A percentile compares a stretch with the other conserved stretches of the same genome.
Evolutionary conservation across 2,797 vertebrate species (phyloP).

Genomic region (Sardinella longiceps): DNA sequence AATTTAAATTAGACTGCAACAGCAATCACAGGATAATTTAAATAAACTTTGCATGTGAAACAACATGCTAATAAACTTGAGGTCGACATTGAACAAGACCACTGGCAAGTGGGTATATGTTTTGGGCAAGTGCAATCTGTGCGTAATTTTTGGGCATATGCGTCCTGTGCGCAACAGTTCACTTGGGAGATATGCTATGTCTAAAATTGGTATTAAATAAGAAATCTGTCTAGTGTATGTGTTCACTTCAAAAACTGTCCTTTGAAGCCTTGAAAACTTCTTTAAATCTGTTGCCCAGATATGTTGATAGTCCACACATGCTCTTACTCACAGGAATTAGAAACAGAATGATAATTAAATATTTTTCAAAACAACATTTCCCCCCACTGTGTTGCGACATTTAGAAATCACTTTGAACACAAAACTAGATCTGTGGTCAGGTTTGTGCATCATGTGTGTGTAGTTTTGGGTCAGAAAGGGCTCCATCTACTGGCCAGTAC

Average conservation of each 20-base stretch:
- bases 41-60: slow-evolving; percentile 11
- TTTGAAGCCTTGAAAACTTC: not conserved
- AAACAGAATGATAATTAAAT: slow-evolving; percentile 13
- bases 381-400: not conserved
- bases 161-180: not conserved
- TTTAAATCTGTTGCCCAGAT: slow-evolving; percentile 5
- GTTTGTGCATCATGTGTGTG: not conserved
- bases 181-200: not conserved
- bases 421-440: not conserved
- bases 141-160: not conserved
- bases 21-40: not conserved
- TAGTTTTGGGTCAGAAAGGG: not conserved
- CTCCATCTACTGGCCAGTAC: slow-evolving; percentile 33
- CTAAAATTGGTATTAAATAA: not conserved
- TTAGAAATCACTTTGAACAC: slow-evolving; percentile 21
- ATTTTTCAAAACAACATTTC: slow-evolving; percentile 21
- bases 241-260: not conserved
- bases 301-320: not conserved
- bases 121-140: not conserved
- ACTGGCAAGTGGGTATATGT: too few relatives aligned
- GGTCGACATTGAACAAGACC: not conserved
- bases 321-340: not conserved
- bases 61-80: not conserved
- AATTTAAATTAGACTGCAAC: not conserved
- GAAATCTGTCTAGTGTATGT: not conserved